These are phyloP conservation scores for Tachycineta bicolor DNA, from an alignment of 2,113 vertebrate species.

Conservation along the genomic window DNA sequence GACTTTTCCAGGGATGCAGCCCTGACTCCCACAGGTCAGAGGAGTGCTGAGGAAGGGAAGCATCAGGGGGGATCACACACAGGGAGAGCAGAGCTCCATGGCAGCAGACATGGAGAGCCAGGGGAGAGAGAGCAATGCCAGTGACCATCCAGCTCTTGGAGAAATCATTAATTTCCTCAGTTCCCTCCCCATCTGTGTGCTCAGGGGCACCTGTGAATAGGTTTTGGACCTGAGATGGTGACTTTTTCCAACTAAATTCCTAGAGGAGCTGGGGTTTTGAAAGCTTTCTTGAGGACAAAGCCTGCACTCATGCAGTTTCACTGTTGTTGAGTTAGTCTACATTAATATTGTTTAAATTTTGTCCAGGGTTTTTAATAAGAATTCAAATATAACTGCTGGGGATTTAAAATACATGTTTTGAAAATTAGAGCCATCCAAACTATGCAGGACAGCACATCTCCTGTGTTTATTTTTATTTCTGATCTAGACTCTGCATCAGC, in stretches of 20 bases:
- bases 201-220: background rate
- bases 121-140: background rate
- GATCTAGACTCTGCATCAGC: conserved; percentile 34
- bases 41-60: background rate
- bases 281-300: background rate
- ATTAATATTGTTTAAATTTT: background rate
- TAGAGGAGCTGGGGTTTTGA: background rate
- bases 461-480: conserved; percentile 39
- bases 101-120: background rate
- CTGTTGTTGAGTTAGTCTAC: background rate
- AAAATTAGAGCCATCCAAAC: conserved; percentile 4
- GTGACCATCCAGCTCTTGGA: background rate
- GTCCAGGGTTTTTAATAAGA: background rate
- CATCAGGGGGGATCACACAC: accelerated
- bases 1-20: background rate
- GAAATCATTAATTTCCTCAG: background rate
- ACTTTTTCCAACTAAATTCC: background rate
- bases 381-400: background rate
- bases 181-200: background rate
- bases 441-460: conserved; percentile 25
- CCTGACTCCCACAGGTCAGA: background rate
- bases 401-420: background rate
- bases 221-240: background rate
- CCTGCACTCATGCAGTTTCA: background rate
- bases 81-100: background rate